These are phyloP conservation scores for Damaliscus lunatus DNA, from an alignment of 2,113 vertebrate species.

Conservation along the genomic window DNA sequence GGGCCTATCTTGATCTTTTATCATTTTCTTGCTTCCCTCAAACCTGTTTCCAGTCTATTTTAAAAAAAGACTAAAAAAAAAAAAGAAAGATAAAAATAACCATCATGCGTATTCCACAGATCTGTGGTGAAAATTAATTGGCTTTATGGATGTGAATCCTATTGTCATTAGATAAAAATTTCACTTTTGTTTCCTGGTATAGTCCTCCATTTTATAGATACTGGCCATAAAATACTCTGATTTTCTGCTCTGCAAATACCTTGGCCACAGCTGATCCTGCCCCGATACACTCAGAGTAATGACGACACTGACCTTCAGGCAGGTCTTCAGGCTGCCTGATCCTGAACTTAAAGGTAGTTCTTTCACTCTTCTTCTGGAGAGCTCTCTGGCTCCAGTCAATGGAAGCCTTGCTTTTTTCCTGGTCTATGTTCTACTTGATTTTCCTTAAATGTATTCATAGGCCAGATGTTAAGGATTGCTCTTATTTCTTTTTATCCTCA, in stretches of 20 bases:
- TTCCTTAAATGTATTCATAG: constrained; percentile 29
- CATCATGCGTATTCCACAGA: not conserved
- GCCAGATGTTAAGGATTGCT: constrained; percentile 1
- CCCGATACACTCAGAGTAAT: not conserved
- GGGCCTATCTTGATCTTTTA: not conserved
- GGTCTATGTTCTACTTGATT: not conserved
- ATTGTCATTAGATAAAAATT: not conserved
- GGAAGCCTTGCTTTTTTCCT: not conserved
- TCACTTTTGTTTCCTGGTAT: not conserved
- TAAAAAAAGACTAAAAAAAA: not conserved
- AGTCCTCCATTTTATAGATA: not conserved
- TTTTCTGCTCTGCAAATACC: not conserved
- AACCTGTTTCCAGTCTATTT: not conserved
- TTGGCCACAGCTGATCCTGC: not conserved
- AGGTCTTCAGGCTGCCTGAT: not conserved
- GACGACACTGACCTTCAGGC: not conserved
- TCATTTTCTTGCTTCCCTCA: not conserved
- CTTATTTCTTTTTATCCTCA: not conserved
- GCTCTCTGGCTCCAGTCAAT: not conserved
- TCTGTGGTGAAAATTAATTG: not conserved
- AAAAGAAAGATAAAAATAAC: not conserved
- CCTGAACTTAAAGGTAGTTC: not conserved
- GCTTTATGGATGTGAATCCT: not conserved
- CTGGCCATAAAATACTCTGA: not conserved
- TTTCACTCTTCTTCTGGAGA: not conserved